Percentiles rank a stretch among this genome's conserved stretches.
phyloP scores from a whole-genome alignment of 2,113 vertebrate genomes.

The Sapayoa aenigma region DNA sequence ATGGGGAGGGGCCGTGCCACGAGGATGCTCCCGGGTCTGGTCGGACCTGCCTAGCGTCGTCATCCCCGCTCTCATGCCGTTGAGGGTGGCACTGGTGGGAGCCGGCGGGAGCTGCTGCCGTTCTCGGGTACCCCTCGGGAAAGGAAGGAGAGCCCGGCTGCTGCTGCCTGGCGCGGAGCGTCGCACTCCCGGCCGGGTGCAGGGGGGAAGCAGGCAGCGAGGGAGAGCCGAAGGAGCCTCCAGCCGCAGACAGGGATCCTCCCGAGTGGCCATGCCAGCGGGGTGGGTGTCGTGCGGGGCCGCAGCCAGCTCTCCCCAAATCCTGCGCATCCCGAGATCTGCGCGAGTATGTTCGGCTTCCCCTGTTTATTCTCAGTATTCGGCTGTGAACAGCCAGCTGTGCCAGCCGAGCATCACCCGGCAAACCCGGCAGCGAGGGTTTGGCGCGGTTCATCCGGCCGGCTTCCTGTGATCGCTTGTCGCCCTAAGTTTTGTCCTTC shows the following conservation, averaged over 20 bases:
- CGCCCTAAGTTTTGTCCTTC: background rate
- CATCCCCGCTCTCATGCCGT: background rate
- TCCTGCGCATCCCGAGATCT: background rate
- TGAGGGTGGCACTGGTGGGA: background rate
- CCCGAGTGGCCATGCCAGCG: background rate
- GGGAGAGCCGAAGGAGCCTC: background rate
- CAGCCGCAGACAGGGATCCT: background rate
- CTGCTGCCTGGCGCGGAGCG: background rate
- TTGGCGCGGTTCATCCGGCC: background rate
- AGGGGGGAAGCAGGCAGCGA: background rate
- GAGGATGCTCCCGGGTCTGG: background rate
- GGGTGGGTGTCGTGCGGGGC: background rate
- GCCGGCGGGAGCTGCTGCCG: background rate
- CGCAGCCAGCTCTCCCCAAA: background rate
- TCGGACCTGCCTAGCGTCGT: background rate
- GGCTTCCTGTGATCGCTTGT: background rate
- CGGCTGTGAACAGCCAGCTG: background rate
- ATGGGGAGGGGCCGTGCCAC: background rate
- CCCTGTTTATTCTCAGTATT: rapidly evolving
- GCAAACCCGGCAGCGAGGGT: background rate
- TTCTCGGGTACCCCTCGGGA: background rate
- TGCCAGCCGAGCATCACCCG: background rate
- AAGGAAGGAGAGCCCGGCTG: background rate
- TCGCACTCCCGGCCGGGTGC: background rate
- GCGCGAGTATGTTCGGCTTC: background rate